Evolutionary conservation across 2,888 invertebrate species (phyloP).

Genomic region (Drosophila seclusa): DNA sequence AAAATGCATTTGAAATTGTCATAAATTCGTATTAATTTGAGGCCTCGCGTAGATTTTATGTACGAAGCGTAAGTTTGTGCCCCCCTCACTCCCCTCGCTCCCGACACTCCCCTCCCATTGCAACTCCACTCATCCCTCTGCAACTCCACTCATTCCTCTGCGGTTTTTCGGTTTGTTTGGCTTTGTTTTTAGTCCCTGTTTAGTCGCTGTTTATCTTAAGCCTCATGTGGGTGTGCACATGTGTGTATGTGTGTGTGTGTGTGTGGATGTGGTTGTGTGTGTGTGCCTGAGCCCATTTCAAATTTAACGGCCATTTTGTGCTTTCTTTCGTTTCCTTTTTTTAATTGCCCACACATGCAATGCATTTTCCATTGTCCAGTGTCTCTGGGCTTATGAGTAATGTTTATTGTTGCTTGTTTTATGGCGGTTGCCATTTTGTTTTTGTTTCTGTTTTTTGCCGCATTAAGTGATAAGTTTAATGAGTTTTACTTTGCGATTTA

Average conservation of each 20-base stretch:
- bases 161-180: conserved; percentile 56
- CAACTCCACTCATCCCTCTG: too few relatives aligned
- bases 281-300: conserved; percentile 50
- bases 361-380: conserved; percentile 27
- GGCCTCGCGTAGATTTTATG: conserved; percentile 61
- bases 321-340: conserved; percentile 39
- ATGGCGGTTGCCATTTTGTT: conserved; percentile 46
- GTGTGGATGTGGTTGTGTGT: too few relatives aligned
- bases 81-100: not conserved
- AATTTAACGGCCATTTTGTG: conserved; percentile 62
- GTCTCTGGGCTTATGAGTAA: conserved; percentile 51
- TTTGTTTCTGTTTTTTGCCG: conserved; percentile 23
- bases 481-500: conserved; percentile 49
- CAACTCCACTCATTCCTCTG: conserved; percentile 6
- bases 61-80: conserved; percentile 35
- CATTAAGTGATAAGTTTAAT: conserved; percentile 63
- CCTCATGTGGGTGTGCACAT: not conserved
- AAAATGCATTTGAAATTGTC: conserved; percentile 71
- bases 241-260: too few relatives aligned
- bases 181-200: conserved; percentile 66
- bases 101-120: not conserved
- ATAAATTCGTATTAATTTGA: conserved; percentile 72
- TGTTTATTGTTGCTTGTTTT: conserved; percentile 56
- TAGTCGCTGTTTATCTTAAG: conserved; percentile 61
- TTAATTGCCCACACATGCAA: conserved; percentile 63